Evolutionary conservation across 2,888 invertebrate genomes (phyloP).

Genomic region (Philereme transversata): DNA sequence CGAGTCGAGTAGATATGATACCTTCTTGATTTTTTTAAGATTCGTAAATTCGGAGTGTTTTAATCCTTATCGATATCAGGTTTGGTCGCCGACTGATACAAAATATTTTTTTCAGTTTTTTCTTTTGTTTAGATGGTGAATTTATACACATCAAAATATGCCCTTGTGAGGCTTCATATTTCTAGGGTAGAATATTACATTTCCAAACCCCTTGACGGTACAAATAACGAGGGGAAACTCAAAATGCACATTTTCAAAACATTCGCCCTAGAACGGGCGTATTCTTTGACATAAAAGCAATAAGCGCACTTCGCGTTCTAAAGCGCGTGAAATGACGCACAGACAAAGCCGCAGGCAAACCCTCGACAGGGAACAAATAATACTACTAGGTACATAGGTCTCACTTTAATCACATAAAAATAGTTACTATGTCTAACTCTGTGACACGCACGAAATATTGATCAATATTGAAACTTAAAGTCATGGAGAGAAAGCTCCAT

Average conservation of each 20-base stretch:
- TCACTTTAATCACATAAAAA: too few relatives aligned
- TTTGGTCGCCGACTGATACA: too few relatives aligned
- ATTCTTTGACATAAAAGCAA: conserved; percentile 48
- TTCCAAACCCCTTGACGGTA: conserved; percentile 2
- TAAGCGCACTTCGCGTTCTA: conserved; percentile 46
- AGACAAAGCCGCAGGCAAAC: conserved; percentile 33
- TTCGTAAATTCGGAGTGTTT: too few relatives aligned
- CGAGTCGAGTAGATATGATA: not conserved
- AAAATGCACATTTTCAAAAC: conserved; percentile 15
- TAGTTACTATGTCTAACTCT: too few relatives aligned
- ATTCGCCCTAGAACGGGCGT: conserved; percentile 1
- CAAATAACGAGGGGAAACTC: conserved; percentile 2
- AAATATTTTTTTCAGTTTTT: too few relatives aligned
- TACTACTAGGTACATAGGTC: too few relatives aligned
- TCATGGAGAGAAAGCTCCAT: too few relatives aligned
- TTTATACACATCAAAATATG: too few relatives aligned
- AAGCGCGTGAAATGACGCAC: conserved; percentile 49
- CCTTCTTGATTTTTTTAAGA: not conserved
- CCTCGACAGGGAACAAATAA: not conserved
- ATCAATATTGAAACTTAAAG: too few relatives aligned
- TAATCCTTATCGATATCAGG: too few relatives aligned
- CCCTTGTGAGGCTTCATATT: not conserved
- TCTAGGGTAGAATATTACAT: conserved; percentile 4
- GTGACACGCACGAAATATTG: too few relatives aligned
- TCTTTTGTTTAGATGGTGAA: too few relatives aligned